Conservation (phyloP, 2,113 vertebrate species). For the Thryonomys swinderianus region DNA sequence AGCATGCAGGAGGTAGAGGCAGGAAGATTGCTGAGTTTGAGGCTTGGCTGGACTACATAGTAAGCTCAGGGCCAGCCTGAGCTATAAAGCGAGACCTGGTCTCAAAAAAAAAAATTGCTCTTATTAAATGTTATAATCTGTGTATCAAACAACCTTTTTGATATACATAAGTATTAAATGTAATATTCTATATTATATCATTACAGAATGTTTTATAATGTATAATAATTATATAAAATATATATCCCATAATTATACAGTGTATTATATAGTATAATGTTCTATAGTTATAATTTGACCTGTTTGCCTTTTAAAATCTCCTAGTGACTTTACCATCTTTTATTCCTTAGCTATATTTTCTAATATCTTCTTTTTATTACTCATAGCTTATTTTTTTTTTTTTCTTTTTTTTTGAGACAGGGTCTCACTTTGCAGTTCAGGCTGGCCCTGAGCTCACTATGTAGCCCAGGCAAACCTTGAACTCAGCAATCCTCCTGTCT, state of each 20-base stretch:
- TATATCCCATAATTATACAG: not conserved
- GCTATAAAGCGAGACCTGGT: no score
- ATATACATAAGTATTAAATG: not conserved
- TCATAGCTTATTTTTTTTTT: not conserved
- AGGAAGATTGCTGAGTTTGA: no score
- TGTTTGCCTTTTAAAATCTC: not conserved
- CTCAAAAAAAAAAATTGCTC: no score
- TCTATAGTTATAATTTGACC: not conserved
- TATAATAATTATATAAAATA: not conserved
- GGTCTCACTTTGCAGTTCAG: no score
- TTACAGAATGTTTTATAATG: not conserved
- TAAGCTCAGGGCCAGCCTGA: no score
- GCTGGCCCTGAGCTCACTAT: no score
- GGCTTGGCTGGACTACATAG: no score
- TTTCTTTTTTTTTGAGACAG: no score
- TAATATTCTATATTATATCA: not conserved
- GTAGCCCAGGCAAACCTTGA: no score
- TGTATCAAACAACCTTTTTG: conserved; percentile 11
- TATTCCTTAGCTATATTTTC: not conserved
- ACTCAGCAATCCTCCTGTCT: no score
- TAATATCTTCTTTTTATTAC: not conserved
- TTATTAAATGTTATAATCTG: not conserved
- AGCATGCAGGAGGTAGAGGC: no score
- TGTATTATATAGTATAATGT: not conserved
- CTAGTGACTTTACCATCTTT: conserved; percentile 20